Evolutionary conservation across 2,797 vertebrate genomes (phyloP).

Genomic region (Pyrrhura leucotis): DNA sequence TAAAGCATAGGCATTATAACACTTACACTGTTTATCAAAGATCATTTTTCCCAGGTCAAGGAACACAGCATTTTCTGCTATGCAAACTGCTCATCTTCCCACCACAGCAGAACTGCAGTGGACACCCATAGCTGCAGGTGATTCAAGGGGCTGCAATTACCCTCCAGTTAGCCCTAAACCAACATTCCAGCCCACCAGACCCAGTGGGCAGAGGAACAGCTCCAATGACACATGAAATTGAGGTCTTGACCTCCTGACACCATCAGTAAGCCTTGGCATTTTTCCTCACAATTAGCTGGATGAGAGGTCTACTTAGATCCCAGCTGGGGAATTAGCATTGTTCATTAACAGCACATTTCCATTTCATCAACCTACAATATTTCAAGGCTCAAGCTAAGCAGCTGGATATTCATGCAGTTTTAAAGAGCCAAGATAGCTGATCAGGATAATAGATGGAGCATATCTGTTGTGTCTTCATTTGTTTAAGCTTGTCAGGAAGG

Average conservation of each 20-base stretch:
- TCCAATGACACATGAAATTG: conserved; percentile 62
- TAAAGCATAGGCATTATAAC: not conserved
- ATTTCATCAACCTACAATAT: not conserved
- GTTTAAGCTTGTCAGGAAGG: not conserved
- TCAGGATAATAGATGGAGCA: not conserved
- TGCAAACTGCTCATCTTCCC: not conserved
- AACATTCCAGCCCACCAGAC: not conserved
- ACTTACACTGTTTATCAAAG: not conserved
- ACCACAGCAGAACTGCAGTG: not conserved
- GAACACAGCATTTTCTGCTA: not conserved
- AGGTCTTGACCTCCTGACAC: conserved; percentile 31
- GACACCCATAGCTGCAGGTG: not conserved
- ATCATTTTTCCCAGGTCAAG: not conserved
- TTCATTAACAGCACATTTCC: conserved; percentile 43
- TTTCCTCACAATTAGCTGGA: conserved; percentile 59
- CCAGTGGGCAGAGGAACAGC: not conserved
- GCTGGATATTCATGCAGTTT: conserved; percentile 35
- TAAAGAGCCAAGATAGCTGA: not conserved
- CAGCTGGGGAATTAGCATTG: conserved; percentile 54
- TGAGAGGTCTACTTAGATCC: conserved; percentile 13
- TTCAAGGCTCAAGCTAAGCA: conserved; percentile 33
- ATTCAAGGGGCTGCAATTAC: not conserved
- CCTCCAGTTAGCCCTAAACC: not conserved
- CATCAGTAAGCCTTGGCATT: conserved; percentile 35
- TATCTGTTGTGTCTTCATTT: not conserved